phyloP scores from a whole-genome alignment of 1,140 invertebrate genomes.

The Rhopalosiphum maidis region DNA sequence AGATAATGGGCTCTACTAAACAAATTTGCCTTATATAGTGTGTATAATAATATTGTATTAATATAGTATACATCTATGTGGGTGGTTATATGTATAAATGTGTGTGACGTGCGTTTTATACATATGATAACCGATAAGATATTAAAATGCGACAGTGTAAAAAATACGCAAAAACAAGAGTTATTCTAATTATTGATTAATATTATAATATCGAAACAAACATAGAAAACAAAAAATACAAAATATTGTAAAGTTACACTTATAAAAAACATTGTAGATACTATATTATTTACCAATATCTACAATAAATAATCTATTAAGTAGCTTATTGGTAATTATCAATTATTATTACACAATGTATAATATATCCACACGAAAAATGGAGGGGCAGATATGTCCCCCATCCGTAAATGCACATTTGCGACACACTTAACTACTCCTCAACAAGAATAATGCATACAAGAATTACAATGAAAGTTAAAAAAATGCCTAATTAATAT shows the following conservation, averaged over 20 bases:
- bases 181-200: not conserved
- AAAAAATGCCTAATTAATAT: not conserved
- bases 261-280: not conserved
- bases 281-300: not conserved
- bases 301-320: not conserved
- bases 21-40: not conserved
- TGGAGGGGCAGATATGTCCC: not conserved
- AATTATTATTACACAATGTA: not conserved
- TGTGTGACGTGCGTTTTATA: not conserved
- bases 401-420: not conserved
- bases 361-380: not conserved
- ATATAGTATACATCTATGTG: not conserved
- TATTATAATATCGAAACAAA: not conserved
- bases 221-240: not conserved
- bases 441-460: not conserved
- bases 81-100: not conserved
- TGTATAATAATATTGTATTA: not conserved
- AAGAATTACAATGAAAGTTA: not conserved
- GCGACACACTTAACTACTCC: not conserved
- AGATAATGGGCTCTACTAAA: too few relatives aligned
- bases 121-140: not conserved
- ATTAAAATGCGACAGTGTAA: not conserved
- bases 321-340: not conserved
- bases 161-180: not conserved
- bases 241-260: not conserved